phyloP scores from a whole-genome alignment of 2,797 vertebrate species.

The Alauda arvensis region DNA sequence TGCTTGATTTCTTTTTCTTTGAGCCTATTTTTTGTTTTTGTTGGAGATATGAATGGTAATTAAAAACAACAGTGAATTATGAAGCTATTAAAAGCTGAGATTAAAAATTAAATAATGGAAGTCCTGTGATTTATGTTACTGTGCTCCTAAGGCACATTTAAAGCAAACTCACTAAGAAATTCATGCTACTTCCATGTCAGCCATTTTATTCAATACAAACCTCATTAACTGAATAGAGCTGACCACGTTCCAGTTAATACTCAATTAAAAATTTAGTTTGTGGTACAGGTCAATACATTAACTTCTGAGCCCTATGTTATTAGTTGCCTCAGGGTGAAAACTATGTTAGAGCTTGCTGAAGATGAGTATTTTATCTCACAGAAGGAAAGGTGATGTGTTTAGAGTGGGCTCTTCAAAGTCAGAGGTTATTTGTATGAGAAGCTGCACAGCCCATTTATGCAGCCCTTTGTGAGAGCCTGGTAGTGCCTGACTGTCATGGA shows the following conservation, averaged over 20 bases:
- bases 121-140: neutral
- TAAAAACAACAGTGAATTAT: constrained; percentile 27
- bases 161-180: constrained; percentile 9
- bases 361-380: neutral
- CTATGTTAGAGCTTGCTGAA: neutral
- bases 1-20: constrained; percentile 2
- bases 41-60: constrained; percentile 12
- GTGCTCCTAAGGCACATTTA: neutral
- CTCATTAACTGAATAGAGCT: neutral
- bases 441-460: too few species aligned
- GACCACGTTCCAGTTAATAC: neutral
- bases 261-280: neutral
- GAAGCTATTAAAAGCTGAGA: neutral
- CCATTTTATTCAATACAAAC: constrained; percentile 17
- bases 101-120: constrained; percentile 5
- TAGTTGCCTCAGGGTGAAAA: neutral
- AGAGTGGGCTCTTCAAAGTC: fast-evolving
- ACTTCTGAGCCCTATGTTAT: neutral
- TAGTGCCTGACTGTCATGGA: neutral
- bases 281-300: neutral
- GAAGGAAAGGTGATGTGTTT: neutral
- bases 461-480: neutral
- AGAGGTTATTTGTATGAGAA: neutral
- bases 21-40: neutral
- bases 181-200: neutral